Percentiles rank a stretch among this genome's conserved stretches.
phyloP scores from a whole-genome alignment of 2,888 invertebrate genomes.

The Drepanosiphum platanoidis region DNA sequence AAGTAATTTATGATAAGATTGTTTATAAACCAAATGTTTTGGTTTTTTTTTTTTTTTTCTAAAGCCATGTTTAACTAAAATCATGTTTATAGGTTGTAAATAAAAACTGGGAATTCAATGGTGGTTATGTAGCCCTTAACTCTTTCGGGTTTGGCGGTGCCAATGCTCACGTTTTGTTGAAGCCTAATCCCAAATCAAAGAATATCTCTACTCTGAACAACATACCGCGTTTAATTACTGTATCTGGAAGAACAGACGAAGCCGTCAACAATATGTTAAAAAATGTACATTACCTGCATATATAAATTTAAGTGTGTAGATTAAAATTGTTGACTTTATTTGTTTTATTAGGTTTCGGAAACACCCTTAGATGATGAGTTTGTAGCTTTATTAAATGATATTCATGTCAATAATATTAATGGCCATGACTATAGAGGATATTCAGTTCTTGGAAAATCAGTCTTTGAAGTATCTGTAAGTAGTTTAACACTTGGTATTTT shows the following conservation, averaged over 20 bases:
- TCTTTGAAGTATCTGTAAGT: slow-evolving; percentile 70
- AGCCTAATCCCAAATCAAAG: slow-evolving; percentile 79
- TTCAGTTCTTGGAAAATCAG: slow-evolving; percentile 72
- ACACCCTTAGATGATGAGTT: slow-evolving; percentile 77
- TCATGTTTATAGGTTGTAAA: slow-evolving; percentile 75
- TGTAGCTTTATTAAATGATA: slow-evolving; percentile 79
- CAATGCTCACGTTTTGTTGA: slow-evolving; percentile 89
- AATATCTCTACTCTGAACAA: slow-evolving; percentile 70
- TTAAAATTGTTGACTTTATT: not conserved
- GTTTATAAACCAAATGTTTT: not conserved
- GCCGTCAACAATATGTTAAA: slow-evolving; percentile 77
- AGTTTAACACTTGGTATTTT: too few relatives aligned
- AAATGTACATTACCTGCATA: slow-evolving; percentile 74
- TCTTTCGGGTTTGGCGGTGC: slow-evolving; percentile 99
- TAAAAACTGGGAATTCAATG: slow-evolving; percentile 83
- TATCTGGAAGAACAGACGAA: slow-evolving; percentile 86
- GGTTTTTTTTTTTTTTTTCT: too few relatives aligned
- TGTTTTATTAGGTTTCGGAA: slow-evolving; percentile 68
- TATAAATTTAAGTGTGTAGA: not conserved
- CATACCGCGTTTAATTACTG: slow-evolving; percentile 77
- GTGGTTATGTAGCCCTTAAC: slow-evolving; percentile 90
- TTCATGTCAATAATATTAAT: slow-evolving; percentile 76
- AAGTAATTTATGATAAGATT: slow-evolving; percentile 69
- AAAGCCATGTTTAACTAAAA: not conserved
- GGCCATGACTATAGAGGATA: slow-evolving; percentile 87